Percentiles rank a stretch among this genome's conserved stretches.
phyloP scores from a whole-genome alignment of 1,140 invertebrate genomes.

The Drosophila murphyi region DNA sequence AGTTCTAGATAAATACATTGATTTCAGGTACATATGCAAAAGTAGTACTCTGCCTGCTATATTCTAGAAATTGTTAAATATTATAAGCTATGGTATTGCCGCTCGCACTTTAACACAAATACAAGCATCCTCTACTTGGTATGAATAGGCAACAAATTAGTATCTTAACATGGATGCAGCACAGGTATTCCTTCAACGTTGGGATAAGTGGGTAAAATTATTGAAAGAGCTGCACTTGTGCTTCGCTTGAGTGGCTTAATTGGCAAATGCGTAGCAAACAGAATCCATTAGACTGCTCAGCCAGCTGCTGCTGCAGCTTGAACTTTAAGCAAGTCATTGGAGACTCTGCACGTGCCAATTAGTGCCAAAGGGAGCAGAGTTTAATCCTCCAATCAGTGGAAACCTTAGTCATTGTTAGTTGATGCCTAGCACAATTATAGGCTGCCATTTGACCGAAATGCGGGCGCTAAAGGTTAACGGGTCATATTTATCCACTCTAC shows the following conservation, averaged over 20 bases:
- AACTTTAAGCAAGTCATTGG: conserved; percentile 74
- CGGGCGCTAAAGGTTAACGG: conserved; percentile 31
- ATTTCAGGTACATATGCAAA: conserved; percentile 13
- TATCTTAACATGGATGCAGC: neutral
- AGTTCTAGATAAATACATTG: conserved; percentile 1
- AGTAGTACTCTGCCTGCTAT: conserved; percentile 5
- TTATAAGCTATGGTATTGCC: conserved; percentile 29
- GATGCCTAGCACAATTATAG: conserved; percentile 53
- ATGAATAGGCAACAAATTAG: conserved; percentile 22
- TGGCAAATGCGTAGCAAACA: conserved; percentile 31
- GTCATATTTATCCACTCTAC: conserved; percentile 7
- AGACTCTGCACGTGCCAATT: conserved; percentile 72
- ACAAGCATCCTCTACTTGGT: neutral
- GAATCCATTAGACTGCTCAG: conserved; percentile 28
- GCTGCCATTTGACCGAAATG: conserved; percentile 37
- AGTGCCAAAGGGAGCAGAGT: conserved; percentile 34
- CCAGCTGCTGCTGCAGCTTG: conserved; percentile 39
- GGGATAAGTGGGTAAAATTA: neutral
- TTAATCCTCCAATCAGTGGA: conserved; percentile 23
- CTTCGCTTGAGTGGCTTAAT: conserved; percentile 32
- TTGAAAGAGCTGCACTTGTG: conserved; percentile 6
- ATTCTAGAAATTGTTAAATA: conserved; percentile 9
- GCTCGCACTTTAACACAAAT: conserved; percentile 8
- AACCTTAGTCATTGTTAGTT: conserved; percentile 33
- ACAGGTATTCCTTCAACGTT: neutral